phyloP scores from a whole-genome alignment of 2,888 invertebrate genomes.

The Dromius quadrimaculatus region DNA sequence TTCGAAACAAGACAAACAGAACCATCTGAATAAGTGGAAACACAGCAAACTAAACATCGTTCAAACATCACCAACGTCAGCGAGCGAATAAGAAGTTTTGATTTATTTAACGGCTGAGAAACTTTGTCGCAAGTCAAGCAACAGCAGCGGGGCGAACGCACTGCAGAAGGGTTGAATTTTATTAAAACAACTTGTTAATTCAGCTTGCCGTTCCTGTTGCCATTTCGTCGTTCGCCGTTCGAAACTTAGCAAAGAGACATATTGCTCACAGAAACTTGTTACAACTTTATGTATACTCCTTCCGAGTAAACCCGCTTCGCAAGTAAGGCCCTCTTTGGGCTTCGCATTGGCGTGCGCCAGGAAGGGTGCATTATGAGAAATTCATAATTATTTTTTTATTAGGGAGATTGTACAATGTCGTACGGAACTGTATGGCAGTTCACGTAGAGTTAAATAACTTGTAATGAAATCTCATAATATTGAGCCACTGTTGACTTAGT shows the following conservation, averaged over 20 bases:
- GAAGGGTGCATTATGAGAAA: slow-evolving; percentile 23
- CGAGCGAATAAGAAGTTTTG: slow-evolving; percentile 63
- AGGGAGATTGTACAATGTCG: too few species aligned
- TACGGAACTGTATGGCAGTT: too few species aligned
- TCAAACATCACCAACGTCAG: slow-evolving; percentile 41
- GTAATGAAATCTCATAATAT: too few species aligned
- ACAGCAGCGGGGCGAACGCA: slow-evolving; percentile 30
- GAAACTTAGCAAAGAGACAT: slow-evolving; percentile 56
- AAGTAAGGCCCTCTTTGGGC: too few species aligned
- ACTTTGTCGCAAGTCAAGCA: slow-evolving; percentile 41
- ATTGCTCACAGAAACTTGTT: slow-evolving; percentile 61
- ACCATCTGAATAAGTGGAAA: slow-evolving; percentile 4
- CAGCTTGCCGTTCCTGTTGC: slow-evolving; percentile 60
- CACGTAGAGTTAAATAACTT: too few species aligned
- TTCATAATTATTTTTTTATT: too few species aligned
- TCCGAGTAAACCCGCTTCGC: slow-evolving; percentile 6
- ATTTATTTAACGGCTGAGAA: slow-evolving; percentile 62
- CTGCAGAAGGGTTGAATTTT: slow-evolving; percentile 65
- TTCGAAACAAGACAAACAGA: slow-evolving; percentile 20
- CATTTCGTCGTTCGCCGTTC: slow-evolving; percentile 43
- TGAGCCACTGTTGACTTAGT: too few species aligned
- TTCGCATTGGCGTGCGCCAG: not conserved
- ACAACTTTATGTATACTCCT: slow-evolving; percentile 54
- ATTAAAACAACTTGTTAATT: slow-evolving; percentile 69
- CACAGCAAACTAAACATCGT: slow-evolving; percentile 27